Evolutionary conservation across 2,797 vertebrate species (phyloP), one percentile per base, ranked within the genome.

Genomic region (Huso huso): DNA sequence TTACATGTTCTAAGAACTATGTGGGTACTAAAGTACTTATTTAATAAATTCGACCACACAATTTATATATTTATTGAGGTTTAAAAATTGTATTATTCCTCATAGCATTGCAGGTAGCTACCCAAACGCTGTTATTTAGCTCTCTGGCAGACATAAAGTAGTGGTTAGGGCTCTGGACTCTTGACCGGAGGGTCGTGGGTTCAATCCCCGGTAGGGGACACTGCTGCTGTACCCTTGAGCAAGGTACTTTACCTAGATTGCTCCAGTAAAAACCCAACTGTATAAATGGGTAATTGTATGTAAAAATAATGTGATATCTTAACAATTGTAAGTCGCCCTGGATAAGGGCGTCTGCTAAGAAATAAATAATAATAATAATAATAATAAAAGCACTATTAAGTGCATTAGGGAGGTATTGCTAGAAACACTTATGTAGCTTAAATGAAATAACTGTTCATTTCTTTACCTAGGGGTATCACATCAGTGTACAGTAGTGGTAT

Each of bases 361-460:
- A n/a, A n/a, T 58, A n/a, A 58, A 10, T n/a, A n/a, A n/a, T n/a
- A n/a, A n/a, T n/a, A n/a, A n/a, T n/a, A n/a, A n/a, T n/a, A n/a
- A n/a, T n/a, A n/a, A n/a, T n/a, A n/a, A n/a, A n/a, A 58, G 55
- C 55, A n/a, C 55, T 58, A 13, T 58, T 58, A 58, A 58, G 13
- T 58, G 55, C 55, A n/a, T 58, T 6, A 58, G 55, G 55, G 55
- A 53, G 55, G 55, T n/a, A 58, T 58, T 58, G 10, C 55, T 58
- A 9, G 55, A 58, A 58, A 10, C 55, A 58, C 12, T 12, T 58
- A 10, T 58, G 55, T 58, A 58, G 55, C 55, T 58, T 58, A 58
- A 58, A 58, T 58, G 55, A 58, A 58, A 58, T 58, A 58, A 9
- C 13, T 58, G 55, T n/a, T 58, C 12, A 58, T 11, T 58, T 58